A percentile compares a stretch with the other conserved stretches of the same genome.
Evolutionary conservation across 2,797 vertebrate species (phyloP).

Genomic region (Bufotes viridis): DNA sequence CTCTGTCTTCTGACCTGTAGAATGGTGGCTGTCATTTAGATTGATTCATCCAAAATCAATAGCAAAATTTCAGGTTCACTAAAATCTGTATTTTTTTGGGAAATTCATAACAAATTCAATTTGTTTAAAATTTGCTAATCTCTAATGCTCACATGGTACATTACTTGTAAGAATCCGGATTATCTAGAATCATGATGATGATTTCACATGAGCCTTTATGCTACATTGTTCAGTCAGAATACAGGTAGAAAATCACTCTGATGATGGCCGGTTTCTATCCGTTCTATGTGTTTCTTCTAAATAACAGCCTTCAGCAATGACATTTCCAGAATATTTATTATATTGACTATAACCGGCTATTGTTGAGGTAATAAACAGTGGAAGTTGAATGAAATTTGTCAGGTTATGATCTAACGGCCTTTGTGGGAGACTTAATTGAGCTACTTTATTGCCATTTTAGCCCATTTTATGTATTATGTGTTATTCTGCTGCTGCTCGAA

Average conservation of each 20-base stretch:
- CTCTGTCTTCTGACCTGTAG: too few species aligned
- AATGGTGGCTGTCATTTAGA: too few species aligned
- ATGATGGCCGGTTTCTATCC: neutral
- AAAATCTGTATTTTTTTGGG: too few species aligned
- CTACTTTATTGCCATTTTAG: slow-evolving; percentile 68
- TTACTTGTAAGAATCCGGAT: too few species aligned
- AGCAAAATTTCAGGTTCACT: too few species aligned
- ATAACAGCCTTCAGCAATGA: slow-evolving; percentile 33
- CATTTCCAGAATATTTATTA: slow-evolving; percentile 47
- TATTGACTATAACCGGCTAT: slow-evolving; percentile 46
- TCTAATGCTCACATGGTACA: too few species aligned
- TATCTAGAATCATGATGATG: neutral
- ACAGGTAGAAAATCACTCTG: neutral
- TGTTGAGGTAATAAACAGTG: slow-evolving; percentile 48
- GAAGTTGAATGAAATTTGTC: slow-evolving; percentile 62
- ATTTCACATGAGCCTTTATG: neutral
- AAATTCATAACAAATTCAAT: too few species aligned
- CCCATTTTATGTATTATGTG: slow-evolving; percentile 62
- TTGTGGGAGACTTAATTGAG: slow-evolving; percentile 66
- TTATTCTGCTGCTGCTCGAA: slow-evolving; percentile 66
- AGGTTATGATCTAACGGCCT: slow-evolving; percentile 66
- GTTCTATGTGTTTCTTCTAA: neutral
- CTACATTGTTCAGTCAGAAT: neutral
- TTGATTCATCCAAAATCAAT: too few species aligned
- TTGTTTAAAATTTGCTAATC: too few species aligned